Conservation (phyloP, 2,797 vertebrate genomes). For the Tamandua tetradactyla region DNA sequence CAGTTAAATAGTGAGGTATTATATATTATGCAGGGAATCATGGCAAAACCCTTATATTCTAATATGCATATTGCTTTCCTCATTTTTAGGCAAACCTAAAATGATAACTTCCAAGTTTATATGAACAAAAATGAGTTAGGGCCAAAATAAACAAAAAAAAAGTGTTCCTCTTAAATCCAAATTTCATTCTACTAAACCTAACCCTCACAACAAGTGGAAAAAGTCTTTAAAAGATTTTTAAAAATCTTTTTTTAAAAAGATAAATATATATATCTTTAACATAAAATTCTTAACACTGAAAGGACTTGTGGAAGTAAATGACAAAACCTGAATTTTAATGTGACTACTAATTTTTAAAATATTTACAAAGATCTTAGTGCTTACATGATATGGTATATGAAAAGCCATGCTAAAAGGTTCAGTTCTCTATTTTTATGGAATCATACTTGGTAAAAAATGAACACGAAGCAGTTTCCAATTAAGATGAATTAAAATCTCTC, state of each 20-base stretch:
- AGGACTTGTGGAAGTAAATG: neutral
- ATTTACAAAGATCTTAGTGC: neutral
- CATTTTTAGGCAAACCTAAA: conserved; percentile 39
- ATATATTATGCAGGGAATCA: neutral
- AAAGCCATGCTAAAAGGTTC: neutral
- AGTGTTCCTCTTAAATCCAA: neutral
- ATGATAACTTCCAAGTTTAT: neutral
- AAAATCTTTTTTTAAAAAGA: no score
- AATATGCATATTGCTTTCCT: neutral
- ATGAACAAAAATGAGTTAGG: neutral
- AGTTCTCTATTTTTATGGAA: neutral
- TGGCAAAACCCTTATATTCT: neutral
- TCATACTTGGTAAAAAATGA: neutral
- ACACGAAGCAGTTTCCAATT: neutral
- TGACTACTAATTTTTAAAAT: neutral
- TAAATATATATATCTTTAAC: no score
- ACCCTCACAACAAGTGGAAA: neutral
- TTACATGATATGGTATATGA: neutral
- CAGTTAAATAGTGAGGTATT: neutral
- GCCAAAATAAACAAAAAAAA: neutral
- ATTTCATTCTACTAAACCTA: neutral
- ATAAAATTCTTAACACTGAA: neutral
- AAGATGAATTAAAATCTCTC: neutral
- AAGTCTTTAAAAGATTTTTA: no score
- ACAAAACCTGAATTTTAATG: neutral